Conservation (phyloP, 2,888 invertebrate genomes). For the Caenorhabditis sp. region DNA sequence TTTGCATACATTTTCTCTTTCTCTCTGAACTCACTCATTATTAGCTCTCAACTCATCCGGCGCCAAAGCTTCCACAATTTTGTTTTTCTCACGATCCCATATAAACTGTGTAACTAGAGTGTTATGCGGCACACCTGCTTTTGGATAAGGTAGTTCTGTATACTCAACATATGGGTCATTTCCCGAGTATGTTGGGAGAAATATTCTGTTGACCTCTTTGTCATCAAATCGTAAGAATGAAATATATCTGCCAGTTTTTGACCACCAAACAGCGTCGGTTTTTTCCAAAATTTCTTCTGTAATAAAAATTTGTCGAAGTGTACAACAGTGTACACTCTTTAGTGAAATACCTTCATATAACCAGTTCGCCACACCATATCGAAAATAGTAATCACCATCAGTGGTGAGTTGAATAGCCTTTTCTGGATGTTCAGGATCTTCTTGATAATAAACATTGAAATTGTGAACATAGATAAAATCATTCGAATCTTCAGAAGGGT, state of each 20-base stretch:
- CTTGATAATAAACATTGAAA: slow-evolving; percentile 54
- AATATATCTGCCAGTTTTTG: slow-evolving; percentile 50
- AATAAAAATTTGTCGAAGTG: slow-evolving; percentile 6
- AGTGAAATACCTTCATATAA: slow-evolving; percentile 55
- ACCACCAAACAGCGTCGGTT: slow-evolving; percentile 59
- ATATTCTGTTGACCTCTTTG: slow-evolving; percentile 50
- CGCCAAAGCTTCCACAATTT: slow-evolving; percentile 55
- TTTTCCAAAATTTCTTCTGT: slow-evolving; percentile 57
- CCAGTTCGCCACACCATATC: slow-evolving; percentile 55
- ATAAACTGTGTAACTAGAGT: slow-evolving; percentile 55
- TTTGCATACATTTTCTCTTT: no score
- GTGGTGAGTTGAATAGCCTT: slow-evolving; percentile 41
- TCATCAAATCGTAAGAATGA: slow-evolving; percentile 60
- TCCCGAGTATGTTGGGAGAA: slow-evolving; percentile 47
- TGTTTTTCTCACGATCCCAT: slow-evolving; percentile 57
- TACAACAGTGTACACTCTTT: neutral
- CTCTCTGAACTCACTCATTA: slow-evolving; percentile 35
- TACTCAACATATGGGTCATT: slow-evolving; percentile 51
- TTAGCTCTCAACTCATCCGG: slow-evolving; percentile 49
- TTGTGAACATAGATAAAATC: slow-evolving; percentile 49
- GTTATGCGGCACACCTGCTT: slow-evolving; percentile 56
- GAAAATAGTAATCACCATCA: slow-evolving; percentile 37
- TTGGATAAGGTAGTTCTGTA: slow-evolving; percentile 57
- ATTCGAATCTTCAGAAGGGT: slow-evolving; percentile 35
- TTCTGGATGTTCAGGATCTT: slow-evolving; percentile 46